Evolutionary conservation across 2,113 vertebrate genomes (phyloP), one percentile per base, ranked within the genome.

Genomic region (Cyphomyrus discorhynchus): DNA sequence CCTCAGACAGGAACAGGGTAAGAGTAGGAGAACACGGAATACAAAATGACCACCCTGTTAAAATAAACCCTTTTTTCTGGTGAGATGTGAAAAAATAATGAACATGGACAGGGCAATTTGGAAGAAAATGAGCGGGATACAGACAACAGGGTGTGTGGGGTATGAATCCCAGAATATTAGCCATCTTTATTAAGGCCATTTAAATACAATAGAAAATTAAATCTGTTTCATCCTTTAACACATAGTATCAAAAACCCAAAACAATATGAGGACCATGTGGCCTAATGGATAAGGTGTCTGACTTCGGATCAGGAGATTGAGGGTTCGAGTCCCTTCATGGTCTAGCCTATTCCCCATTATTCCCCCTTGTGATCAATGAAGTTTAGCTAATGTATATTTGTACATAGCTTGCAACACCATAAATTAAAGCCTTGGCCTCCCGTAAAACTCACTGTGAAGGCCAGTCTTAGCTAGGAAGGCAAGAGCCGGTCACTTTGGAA

Each of bases 231-330:
- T 74, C 13, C 31, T 39, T 77, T 17, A 77, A 17, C 70, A 39
- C 8, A 35, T 39, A 77, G 0, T 17, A 77, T 77, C 31, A 77
- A 13, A 74, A 77, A 19, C 7, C 31, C 70, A 35, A 70, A 70
- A 94, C 89, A 92, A 86, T 87, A 91, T 91, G 8, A 3, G 2
- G 58, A 11, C 24, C 9, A 1, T 11, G 58, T 66, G 58, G n/a
- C 58, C 58, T 27, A 10, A 66, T 66, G n/a, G 58, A 27, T 27
- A 66, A 66, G n/a, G n/a, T 3, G 8, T 66, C 24, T 66, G 58
- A 66, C 58, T 66, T 66, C 9, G 0, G n/a, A 10, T 66, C 24
- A n/a, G 56, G 3, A 27, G 24, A 27, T 27, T 66, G n/a, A 66
- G 58, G 58, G 58, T 66, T 66, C 1, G 2, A 27, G 24, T 66